Base-by-base conservation (phyloP, 2,113 vertebrate species). In the Pao palembangensis region DNA sequence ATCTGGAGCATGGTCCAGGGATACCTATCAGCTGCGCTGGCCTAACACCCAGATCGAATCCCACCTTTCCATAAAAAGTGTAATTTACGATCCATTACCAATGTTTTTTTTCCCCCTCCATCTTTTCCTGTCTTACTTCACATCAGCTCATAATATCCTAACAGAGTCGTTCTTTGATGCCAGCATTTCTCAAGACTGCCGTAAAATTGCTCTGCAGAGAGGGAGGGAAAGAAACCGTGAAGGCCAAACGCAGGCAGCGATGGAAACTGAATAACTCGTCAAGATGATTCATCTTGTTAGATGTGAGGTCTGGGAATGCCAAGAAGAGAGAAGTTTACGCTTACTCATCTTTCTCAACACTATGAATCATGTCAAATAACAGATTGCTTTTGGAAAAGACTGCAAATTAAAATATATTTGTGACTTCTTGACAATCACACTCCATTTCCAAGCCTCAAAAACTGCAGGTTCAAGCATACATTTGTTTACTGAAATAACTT, bases 41-140 rank as follows among this genome's bases (percentile, higher is more conserved):
- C 64, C 84, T 87, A 84, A 90, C 87, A 88, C 76, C 83, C 86
- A 79, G 77, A 86, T 84, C 85, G 63, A 89, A 89, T 89, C 78
- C 49, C 78, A 58, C 60, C 44, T 61, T 82, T 87, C 79, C 75
- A 56, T 87, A 80, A 84, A 84, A 87, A 71, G 10, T 18, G 23
- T 81, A 82, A 91, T 85, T 88, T 88, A 72, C 75, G 81, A 86
- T 59, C 85, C 86, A 78, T 88, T 73, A 73, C 76, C 78, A 77
- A 48, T 80, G 81, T 85, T 89, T 79, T 84, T 17, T 48, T 18
- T 17, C 17, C 17, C 44, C 42, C 47, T 2, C 55, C 48, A 79
- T 61, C 67, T 63, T 67, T 70, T 7, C 50, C 59, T 64, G 67
- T 61, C 71, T 65, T 15, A 20, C 78, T 76, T 68, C 78, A 61